Evolutionary conservation across 2,888 invertebrate genomes (phyloP).

Genomic region (Scelioninae gen. 1): DNA sequence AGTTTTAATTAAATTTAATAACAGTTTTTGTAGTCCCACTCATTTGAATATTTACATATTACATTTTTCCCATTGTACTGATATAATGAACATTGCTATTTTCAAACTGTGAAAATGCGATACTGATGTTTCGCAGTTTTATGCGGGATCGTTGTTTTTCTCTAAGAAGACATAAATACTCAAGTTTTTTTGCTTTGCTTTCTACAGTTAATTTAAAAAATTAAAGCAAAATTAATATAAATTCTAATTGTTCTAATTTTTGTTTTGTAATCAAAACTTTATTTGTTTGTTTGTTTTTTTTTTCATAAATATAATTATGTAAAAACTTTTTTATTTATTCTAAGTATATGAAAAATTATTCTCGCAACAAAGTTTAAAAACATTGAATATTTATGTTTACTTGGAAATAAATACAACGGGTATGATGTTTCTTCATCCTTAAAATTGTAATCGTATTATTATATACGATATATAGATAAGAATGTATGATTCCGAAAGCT

Average conservation of each 20-base stretch:
- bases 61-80: conserved; percentile 8
- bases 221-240: too few species aligned
- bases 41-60: background rate
- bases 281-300: too few species aligned
- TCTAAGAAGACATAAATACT: conserved; percentile 13
- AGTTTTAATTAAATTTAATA: background rate
- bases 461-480: background rate
- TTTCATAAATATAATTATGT: too few species aligned
- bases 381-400: conserved; percentile 20
- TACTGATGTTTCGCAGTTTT: conserved; percentile 22
- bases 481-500: background rate
- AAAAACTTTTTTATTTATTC: background rate
- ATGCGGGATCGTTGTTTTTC: conserved; percentile 22
- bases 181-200: too few species aligned
- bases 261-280: too few species aligned
- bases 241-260: too few species aligned
- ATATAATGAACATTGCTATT: conserved; percentile 5
- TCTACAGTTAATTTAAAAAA: too few species aligned
- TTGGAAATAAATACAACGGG: background rate
- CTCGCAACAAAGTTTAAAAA: background rate
- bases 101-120: conserved; percentile 7
- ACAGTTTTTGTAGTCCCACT: background rate
- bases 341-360: background rate
- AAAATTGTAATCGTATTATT: background rate
- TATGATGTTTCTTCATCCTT: background rate